Percentiles rank a stretch among this genome's conserved stretches.
Conservation (phyloP, 2,113 vertebrate genomes). For the Neogale vison region DNA sequence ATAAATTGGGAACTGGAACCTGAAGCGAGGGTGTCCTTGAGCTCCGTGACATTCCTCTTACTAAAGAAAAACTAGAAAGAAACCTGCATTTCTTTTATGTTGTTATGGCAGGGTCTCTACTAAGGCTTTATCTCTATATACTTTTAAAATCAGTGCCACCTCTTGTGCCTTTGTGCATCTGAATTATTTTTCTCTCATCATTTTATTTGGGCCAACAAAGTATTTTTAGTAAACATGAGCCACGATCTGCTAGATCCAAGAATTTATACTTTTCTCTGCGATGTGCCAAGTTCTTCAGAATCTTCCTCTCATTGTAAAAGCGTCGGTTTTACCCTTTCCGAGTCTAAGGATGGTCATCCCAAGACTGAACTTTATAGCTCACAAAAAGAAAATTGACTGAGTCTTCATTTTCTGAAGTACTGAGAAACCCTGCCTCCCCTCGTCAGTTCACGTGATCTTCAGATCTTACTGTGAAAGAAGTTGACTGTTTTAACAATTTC, state of each 20-base stretch:
- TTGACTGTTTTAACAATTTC: neutral
- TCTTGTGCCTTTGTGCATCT: slow-evolving; percentile 13
- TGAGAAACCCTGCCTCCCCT: neutral
- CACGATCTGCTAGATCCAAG: slow-evolving; percentile 29
- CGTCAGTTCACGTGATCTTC: neutral
- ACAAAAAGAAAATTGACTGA: slow-evolving; percentile 3
- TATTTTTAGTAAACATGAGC: slow-evolving; percentile 26
- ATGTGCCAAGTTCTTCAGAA: slow-evolving; percentile 42
- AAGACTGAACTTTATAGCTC: neutral
- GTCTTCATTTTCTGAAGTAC: slow-evolving; percentile 34
- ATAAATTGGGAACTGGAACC: neutral
- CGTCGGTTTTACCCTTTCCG: neutral
- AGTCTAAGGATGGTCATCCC: neutral
- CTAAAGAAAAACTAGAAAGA: neutral
- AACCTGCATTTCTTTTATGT: neutral
- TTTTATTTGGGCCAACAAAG: neutral
- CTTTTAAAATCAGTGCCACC: neutral
- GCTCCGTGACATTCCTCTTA: neutral
- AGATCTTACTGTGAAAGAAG: slow-evolving; percentile 33
- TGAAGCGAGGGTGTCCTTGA: neutral
- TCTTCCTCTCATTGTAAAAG: slow-evolving; percentile 28
- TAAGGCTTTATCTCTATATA: neutral
- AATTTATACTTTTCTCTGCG: slow-evolving; percentile 37
- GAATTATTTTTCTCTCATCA: slow-evolving; percentile 44
- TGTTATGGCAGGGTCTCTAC: neutral